Evolutionary conservation across 2,797 vertebrate genomes (phyloP), one percentile per base, ranked within the genome.

Genomic region (Thaleichthys pacificus): DNA sequence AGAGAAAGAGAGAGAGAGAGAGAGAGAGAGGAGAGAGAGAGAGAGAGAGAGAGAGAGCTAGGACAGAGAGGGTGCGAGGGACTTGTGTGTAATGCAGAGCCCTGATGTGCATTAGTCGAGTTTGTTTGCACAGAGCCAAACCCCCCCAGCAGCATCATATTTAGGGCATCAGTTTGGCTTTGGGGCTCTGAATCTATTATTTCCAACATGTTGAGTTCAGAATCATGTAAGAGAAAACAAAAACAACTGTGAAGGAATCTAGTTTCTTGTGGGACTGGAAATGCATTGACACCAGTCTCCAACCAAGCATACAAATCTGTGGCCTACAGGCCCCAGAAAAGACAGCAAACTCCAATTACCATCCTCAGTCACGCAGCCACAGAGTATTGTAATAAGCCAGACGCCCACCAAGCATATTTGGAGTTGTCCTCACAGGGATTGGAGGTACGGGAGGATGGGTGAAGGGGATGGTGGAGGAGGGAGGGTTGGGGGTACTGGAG

Each of bases 161-260:
- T 60, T 69, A 69, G 54, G 42, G 47, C 17, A 65, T 57, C 5
- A 54, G n/a, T 58, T 64, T 66, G 30, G 47, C 49, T 51, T 51
- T 51, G 24, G n/a, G 24, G 30, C 35, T 54, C 30, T 42, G 62
- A 17, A 51, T 66, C 49, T n/a, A 64, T 64, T 35, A 64, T 64
- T 64, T 35, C 17, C 28, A 64, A 64, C 9, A 64, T 35, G 62
- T 21, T 42, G 63, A 47, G 17, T 42, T 12, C 35, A 42, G 32
- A 24, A 62, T 62, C 26, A 62, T 24, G 35, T 4, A 65, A 22
- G n/a, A 15, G 35, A 42, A 65, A 38, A 47, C 63, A 1, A 64
- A 63, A 4, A 11, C 12, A 42, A 42, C 32, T 38, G 21, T 12
- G 3, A 42, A 24, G 12, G 42, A 5, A 65, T 65, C 19, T 22